Evolutionary conservation across 1,140 invertebrate species (phyloP), one percentile per base, ranked within the genome.

Genomic region (Homarus americanus): DNA sequence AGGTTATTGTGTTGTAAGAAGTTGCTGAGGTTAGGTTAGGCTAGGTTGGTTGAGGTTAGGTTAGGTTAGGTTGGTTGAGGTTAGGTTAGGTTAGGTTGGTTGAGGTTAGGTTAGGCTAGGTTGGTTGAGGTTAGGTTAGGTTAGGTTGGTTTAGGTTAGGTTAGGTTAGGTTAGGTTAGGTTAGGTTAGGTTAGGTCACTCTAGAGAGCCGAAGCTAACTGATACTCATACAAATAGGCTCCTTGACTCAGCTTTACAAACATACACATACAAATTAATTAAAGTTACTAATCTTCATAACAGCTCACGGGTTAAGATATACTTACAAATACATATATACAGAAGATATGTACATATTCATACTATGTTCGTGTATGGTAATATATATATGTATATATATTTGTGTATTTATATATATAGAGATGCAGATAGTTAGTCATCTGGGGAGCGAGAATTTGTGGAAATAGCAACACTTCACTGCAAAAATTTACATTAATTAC

Each of bases 261-360:
- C 28, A 69, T 69, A 7, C 44, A 49, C 32, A 69, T 69, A 69
- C 63, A 69, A 69, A 69, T 20, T 28, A 28, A 69, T 3, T 69
- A 24, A 28, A 32, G 4, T 9, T 2, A 69, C n/a, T 32, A 20
- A 32, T 28, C n/a, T 69, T 28, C 7, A 69, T 69, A 4, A 28
- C 24, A 69, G 63, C n/a, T 32, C 28, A 69, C 63, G 7, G 63
- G 24, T 69, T 12, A n/a, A 32, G 32, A 69, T n/a, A 69, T n/a
- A 69, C 63, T 69, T 32, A 69, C 10, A 69, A 24, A 69, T 69
- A 69, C 63, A 7, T 79, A 79, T 82, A 63, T 82, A 82, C 79
- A 82, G 20, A 41, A 82, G 79, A 82, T 82, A 82, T 82, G 79
- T 82, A 82, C 79, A 82, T 78, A 24, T 38, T 41, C 75, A 53